Evolutionary conservation across 2,888 invertebrate species (phyloP).

Genomic region (Orchesella flavescens): DNA sequence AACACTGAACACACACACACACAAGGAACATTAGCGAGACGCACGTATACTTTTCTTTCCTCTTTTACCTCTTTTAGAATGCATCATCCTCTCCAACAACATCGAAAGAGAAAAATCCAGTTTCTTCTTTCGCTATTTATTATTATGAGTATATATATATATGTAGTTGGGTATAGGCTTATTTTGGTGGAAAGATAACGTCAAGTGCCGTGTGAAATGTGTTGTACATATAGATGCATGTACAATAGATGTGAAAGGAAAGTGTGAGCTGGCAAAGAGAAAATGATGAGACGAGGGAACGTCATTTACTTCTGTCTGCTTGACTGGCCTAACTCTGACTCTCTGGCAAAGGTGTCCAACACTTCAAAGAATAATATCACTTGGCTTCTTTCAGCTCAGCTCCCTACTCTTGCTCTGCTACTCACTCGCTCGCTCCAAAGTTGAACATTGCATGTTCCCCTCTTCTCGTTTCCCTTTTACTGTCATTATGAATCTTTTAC

Average conservation of each 20-base stretch:
- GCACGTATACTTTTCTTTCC: conserved; percentile 58
- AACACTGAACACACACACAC: neutral
- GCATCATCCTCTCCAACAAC: too few species aligned
- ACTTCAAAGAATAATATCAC: conserved; percentile 56
- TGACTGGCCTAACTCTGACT: conserved; percentile 48
- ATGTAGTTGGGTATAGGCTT: neutral
- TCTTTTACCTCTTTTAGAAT: conserved; percentile 40
- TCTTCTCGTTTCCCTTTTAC: conserved; percentile 30
- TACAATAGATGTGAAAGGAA: conserved; percentile 15
- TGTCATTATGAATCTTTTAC: conserved; percentile 62
- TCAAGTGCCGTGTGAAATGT: conserved; percentile 14
- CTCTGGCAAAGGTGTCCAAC: conserved; percentile 60
- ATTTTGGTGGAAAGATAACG: neutral
- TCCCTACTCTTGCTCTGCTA: neutral
- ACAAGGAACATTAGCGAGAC: conserved; percentile 45
- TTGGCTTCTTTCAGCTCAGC: conserved; percentile 12
- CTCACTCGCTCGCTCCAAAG: conserved; percentile 20
- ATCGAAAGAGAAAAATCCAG: conserved; percentile 20
- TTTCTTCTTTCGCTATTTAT: neutral
- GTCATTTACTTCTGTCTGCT: conserved; percentile 53
- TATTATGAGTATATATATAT: neutral
- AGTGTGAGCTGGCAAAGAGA: conserved; percentile 7
- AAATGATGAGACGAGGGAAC: conserved; percentile 51
- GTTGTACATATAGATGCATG: neutral
- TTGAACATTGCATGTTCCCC: conserved; percentile 41